A percentile compares a stretch with the other conserved stretches of the same genome.
These are phyloP conservation scores for Magallana nippona DNA, from an alignment of 2,888 invertebrate species.

Conservation along the genomic window DNA sequence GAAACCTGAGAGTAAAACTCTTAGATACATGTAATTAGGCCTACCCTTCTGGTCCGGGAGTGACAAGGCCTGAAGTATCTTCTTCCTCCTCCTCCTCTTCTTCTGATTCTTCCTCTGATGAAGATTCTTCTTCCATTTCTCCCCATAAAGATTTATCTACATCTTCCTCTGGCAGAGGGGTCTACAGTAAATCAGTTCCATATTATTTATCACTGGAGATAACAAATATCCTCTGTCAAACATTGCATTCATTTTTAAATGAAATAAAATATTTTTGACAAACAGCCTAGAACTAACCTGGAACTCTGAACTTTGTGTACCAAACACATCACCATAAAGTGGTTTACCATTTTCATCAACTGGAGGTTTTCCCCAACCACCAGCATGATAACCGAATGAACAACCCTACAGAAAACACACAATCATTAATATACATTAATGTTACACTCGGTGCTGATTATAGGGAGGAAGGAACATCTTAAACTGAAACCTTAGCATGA, in stretches of 20 bases:
- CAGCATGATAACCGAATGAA: conserved; percentile 99
- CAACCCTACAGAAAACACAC: conserved; percentile 83
- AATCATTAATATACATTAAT: neutral
- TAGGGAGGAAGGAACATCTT: too few relatives aligned
- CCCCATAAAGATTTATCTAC: conserved; percentile 98
- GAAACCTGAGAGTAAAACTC: neutral
- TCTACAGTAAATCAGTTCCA: conserved; percentile 50
- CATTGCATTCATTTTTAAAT: neutral
- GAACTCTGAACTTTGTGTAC: conserved; percentile 81
- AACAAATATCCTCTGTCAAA: neutral
- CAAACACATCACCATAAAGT: conserved; percentile 99
- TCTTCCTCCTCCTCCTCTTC: conserved; percentile 80
- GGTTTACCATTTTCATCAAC: conserved; percentile 99
- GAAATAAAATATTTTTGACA: neutral
- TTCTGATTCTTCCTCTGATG: conserved; percentile 80
- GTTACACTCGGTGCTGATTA: neutral
- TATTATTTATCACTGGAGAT: neutral
- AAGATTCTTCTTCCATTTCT: conserved; percentile 95
- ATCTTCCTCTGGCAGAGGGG: conserved; percentile 88
- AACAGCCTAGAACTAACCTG: conserved; percentile 59
- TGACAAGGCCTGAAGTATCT: conserved; percentile 92
- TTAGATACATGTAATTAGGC: conserved; percentile 45
- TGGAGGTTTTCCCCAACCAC: conserved; percentile 99
- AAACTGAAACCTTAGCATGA: too few relatives aligned
- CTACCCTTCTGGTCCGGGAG: conserved; percentile 84